Conservation (phyloP, 2,797 vertebrate genomes). For the Anas bahamensis region DNA sequence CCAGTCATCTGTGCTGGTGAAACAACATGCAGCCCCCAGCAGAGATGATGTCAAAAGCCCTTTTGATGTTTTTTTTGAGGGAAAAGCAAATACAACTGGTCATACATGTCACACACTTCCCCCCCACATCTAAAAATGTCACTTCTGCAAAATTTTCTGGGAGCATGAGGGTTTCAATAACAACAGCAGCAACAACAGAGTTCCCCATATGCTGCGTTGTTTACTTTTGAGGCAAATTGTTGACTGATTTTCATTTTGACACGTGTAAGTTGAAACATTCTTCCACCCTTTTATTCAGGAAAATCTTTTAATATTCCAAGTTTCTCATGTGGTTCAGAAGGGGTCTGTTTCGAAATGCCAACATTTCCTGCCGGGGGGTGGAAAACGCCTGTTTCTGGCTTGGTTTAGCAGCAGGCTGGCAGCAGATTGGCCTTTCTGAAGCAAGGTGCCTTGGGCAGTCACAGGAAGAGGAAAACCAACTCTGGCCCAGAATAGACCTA, state of each 20-base stretch:
- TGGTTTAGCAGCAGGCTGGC: neutral
- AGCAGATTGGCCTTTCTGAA: neutral
- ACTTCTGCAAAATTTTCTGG: neutral
- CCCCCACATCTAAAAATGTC: neutral
- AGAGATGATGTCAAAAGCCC: neutral
- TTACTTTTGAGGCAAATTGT: slow-evolving; percentile 9
- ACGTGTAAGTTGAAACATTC: slow-evolving; percentile 24
- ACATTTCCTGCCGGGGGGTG: neutral
- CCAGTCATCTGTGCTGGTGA: neutral
- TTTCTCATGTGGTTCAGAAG: neutral
- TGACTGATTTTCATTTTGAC: slow-evolving; percentile 17
- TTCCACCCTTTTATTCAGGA: neutral
- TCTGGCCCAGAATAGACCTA: neutral
- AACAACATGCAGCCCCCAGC: neutral
- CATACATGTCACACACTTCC: neutral
- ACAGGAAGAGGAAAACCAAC: neutral
- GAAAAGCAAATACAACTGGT: neutral
- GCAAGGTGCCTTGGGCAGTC: neutral
- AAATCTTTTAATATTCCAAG: slow-evolving; percentile 31
- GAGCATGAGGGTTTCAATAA: neutral
- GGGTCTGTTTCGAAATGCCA: neutral
- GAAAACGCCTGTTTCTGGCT: neutral
- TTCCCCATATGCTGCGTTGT: neutral
- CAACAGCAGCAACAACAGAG: slow-evolving; percentile 20
- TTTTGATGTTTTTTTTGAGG: neutral